A percentile compares a stretch with the other conserved stretches of the same genome.
These are phyloP conservation scores for Bombylius major DNA, from an alignment of 2,888 invertebrate species.

Conservation along the genomic window DNA sequence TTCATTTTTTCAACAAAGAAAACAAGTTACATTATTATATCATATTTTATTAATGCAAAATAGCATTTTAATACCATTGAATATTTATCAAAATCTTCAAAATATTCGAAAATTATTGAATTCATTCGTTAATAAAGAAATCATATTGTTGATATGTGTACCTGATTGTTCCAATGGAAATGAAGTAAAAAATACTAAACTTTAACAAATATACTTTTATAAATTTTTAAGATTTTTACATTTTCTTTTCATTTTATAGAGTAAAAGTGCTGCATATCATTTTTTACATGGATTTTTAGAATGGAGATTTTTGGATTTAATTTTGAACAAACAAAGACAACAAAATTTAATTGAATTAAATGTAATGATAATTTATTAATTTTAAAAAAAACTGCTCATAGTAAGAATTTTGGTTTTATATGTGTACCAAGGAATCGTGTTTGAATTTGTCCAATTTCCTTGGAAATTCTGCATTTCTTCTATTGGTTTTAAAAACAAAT, in stretches of 20 bases:
- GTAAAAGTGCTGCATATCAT: conserved; percentile 29
- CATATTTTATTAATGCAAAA: neutral
- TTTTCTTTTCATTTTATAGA: conserved; percentile 9
- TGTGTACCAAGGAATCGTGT: too few species aligned
- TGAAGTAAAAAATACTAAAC: neutral
- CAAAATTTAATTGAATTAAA: neutral
- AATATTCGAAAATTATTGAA: neutral
- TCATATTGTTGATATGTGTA: neutral
- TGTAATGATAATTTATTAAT: neutral
- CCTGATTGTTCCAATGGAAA: neutral
- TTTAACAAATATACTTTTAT: too few species aligned
- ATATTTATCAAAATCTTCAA: neutral
- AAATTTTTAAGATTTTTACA: neutral
- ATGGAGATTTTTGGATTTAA: conserved; percentile 32
- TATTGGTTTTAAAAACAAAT: too few species aligned
- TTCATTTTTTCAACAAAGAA: neutral
- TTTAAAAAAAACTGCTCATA: too few species aligned
- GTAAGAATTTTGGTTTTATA: too few species aligned
- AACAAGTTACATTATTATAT: neutral
- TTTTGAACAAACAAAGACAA: conserved; percentile 1
- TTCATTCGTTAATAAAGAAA: neutral
- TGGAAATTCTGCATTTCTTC: too few species aligned
- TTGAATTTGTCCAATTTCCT: too few species aligned
- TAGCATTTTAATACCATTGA: neutral
- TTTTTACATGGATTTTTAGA: conserved; percentile 32